phyloP scores from a whole-genome alignment of 2,113 vertebrate species.

The Atlantisia rogersi region DNA sequence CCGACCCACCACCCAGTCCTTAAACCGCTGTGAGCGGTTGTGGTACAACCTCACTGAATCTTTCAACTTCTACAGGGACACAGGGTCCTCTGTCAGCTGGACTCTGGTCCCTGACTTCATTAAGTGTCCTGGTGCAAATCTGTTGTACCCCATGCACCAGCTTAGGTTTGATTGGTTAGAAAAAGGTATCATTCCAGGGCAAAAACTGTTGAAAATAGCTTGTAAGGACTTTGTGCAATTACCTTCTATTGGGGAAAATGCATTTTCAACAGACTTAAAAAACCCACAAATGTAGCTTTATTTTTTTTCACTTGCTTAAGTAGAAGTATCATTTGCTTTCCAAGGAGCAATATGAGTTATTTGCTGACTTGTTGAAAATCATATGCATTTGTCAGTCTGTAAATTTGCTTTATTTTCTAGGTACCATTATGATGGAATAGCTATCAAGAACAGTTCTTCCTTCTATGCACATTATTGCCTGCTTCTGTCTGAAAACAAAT shows the following conservation, averaged over 20 bases:
- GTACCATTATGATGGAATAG: constrained; percentile 74
- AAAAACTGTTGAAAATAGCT: neutral
- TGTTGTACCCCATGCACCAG: neutral
- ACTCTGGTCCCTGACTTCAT: neutral
- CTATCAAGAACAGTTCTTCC: constrained; percentile 72
- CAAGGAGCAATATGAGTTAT: neutral
- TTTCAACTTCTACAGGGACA: rapidly evolving
- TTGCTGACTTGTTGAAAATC: neutral
- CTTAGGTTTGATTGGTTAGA: neutral
- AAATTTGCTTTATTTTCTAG: neutral
- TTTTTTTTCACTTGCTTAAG: neutral
- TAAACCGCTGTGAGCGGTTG: neutral
- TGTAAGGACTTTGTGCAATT: neutral
- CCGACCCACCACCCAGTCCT: neutral
- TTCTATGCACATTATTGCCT: constrained; percentile 70
- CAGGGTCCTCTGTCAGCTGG: neutral
- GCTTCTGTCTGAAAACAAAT: constrained; percentile 54
- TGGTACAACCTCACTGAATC: neutral
- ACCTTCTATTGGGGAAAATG: neutral
- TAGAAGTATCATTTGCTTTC: neutral
- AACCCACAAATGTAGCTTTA: neutral
- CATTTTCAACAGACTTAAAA: neutral
- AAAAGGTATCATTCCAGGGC: neutral
- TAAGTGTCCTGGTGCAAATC: neutral
- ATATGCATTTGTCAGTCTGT: neutral